Percentiles rank a stretch among this genome's conserved stretches.
phyloP scores from a whole-genome alignment of 2,797 vertebrate species.

The Meda fulgida region DNA sequence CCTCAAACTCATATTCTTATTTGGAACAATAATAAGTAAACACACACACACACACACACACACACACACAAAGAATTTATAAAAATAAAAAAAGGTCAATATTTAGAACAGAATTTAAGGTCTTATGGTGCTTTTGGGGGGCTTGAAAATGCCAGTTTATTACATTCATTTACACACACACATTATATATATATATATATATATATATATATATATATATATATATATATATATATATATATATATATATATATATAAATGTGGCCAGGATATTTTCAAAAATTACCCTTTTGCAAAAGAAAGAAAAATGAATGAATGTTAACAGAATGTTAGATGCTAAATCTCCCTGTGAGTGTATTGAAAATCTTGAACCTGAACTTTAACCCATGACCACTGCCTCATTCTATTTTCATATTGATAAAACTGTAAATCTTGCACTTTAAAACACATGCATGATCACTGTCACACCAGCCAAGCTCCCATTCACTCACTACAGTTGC shows the following conservation, averaged over 20 bases:
- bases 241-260: no score
- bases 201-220: neutral
- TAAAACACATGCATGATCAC: neutral
- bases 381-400: neutral
- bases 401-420: slow-evolving; percentile 21
- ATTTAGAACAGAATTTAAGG: neutral
- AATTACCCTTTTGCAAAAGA: neutral
- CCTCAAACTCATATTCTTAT: neutral
- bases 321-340: neutral
- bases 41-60: no score
- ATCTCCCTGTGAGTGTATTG: neutral
- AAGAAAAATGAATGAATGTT: neutral
- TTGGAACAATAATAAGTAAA: no score
- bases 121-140: neutral
- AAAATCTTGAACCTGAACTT: neutral
- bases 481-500: neutral
- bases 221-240: neutral
- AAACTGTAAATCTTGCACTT: slow-evolving; percentile 11
- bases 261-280: neutral
- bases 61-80: neutral
- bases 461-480: slow-evolving; percentile 8
- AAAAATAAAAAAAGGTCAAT: no score
- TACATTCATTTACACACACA: neutral
- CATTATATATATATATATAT: neutral
- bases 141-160: neutral